Evolutionary conservation across 2,797 vertebrate species (phyloP), one percentile per base, ranked within the genome.

Genomic region (Myotis vivesi): DNA sequence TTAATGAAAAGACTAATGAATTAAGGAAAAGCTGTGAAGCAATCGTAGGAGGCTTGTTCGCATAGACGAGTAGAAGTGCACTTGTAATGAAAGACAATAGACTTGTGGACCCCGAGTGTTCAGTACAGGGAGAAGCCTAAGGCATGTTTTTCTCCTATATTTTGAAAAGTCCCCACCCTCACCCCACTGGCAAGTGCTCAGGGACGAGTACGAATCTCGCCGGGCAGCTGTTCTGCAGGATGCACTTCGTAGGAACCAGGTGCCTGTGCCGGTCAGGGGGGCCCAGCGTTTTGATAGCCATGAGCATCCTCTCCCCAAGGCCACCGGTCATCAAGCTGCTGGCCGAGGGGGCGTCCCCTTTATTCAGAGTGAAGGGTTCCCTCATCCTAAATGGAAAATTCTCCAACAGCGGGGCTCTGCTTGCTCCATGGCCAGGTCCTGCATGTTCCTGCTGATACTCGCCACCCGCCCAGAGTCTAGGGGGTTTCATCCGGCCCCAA

Each of bases 161-260:
- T 76, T 15, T 41, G 20, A 41, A 79, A 30, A 59, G 22, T 15
- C 10, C 9, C 9, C 30, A 2, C 20, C 11, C 11, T 41, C 1
- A 6, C 25, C 2, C 25, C 3, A 0, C 15, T 44, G 20, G 19
- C 9, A 8, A 5, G 10, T 30, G 66, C 62, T 62, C 15, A 13
- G 46, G 71, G 44, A 30, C 17, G 23, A 15, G 25, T 7, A 3
- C 13, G 12, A 1, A 1, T 41, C 49, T 51, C n/a, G 49, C 22
- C 2, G 11, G 33, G 19, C 5, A 49, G 75, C 46, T 16, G 3
- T 20, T 33, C 30, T 5, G 2, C 4, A 25, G 59, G 33, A 28
- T 0, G 0, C 0, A 1, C 4, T 28, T 22, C 0, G 0, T 3
- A 41, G 73, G 51, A 3, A 22, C 68, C 22, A 2, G 36, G 7